Percentiles rank a stretch among this genome's conserved stretches.
These are phyloP conservation scores for Semnopithecus entellus DNA, from an alignment of 2,113 vertebrate genomes.

Conservation along the genomic window DNA sequence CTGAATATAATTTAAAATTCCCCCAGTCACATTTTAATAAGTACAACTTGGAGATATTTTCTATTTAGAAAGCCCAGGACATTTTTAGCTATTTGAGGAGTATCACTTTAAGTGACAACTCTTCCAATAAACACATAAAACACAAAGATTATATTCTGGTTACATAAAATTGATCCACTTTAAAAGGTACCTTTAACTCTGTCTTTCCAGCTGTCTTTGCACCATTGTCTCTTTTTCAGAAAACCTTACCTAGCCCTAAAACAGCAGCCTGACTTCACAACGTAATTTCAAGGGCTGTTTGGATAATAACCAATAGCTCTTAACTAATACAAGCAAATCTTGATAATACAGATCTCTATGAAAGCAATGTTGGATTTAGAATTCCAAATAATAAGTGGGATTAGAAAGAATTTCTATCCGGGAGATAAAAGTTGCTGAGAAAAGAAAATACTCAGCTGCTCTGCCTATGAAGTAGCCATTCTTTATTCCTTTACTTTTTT, in stretches of 20 bases:
- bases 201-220: not conserved
- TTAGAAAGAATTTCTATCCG: constrained; percentile 30
- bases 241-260: not conserved
- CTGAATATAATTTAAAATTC: constrained; percentile 29
- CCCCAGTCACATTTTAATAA: constrained; percentile 42
- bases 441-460: constrained; percentile 5
- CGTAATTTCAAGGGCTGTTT: not conserved
- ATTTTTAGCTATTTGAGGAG: not conserved
- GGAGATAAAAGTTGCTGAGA: not conserved
- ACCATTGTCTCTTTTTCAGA: not conserved
- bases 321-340: constrained; percentile 20
- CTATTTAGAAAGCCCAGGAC: not conserved
- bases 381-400: not conserved
- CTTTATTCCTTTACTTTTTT: too few species aligned
- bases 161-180: not conserved
- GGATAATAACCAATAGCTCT: constrained; percentile 21
- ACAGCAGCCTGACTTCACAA: not conserved
- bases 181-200: constrained; percentile 5
- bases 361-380: constrained; percentile 40
- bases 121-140: not conserved
- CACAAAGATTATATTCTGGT: not conserved
- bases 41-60: constrained; percentile 10
- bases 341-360: not conserved
- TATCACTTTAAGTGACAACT: constrained; percentile 17
- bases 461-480: too few species aligned